These are phyloP conservation scores for Hydractinia echinata DNA, from an alignment of 30 jellyfish, hydroid and myxozoan species.

Conservation along the genomic window DNA sequence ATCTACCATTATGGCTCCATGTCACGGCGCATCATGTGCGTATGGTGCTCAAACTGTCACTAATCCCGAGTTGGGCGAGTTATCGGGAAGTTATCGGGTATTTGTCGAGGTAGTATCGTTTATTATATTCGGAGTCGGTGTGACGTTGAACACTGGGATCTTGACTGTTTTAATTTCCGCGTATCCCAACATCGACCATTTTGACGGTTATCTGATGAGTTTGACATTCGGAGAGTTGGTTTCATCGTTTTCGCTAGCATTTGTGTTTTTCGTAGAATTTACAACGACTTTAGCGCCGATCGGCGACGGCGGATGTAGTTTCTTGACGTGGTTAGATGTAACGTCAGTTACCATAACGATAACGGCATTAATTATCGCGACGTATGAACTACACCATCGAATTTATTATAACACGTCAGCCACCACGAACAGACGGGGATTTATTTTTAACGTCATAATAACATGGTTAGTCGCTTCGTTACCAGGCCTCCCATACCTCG, in stretches of 20 bases:
- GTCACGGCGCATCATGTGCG: constrained; percentile 1
- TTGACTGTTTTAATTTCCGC: constrained; percentile 3
- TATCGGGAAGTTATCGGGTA: constrained; percentile 2
- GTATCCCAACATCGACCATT: not conserved
- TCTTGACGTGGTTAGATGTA: constrained; percentile 19
- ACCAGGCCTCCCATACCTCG: constrained; percentile 18
- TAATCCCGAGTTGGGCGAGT: not conserved
- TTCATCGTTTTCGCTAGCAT: constrained; percentile 16
- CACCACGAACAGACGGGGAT: not conserved
- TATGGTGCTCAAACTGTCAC: constrained; percentile 13
- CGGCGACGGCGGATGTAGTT: constrained; percentile 25
- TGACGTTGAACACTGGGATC: constrained; percentile 25
- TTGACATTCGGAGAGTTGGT: constrained; percentile 5
- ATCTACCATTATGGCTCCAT: constrained; percentile 5
- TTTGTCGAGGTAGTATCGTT: constrained; percentile 11
- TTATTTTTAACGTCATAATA: not conserved
- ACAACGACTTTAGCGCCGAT: constrained; percentile 27
- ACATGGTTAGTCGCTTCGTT: constrained; percentile 13
- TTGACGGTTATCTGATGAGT: constrained; percentile 17
- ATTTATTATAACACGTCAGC: constrained; percentile 1
- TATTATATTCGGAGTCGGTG: constrained; percentile 23
- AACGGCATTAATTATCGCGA: not conserved
- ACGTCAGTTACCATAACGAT: constrained; percentile 17
- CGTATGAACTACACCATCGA: not conserved
- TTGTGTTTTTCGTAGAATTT: constrained; percentile 19